Percentiles rank a stretch among this genome's conserved stretches.
Evolutionary conservation across 2,888 invertebrate species (phyloP).

Genomic region (Epirrhoe tristata): DNA sequence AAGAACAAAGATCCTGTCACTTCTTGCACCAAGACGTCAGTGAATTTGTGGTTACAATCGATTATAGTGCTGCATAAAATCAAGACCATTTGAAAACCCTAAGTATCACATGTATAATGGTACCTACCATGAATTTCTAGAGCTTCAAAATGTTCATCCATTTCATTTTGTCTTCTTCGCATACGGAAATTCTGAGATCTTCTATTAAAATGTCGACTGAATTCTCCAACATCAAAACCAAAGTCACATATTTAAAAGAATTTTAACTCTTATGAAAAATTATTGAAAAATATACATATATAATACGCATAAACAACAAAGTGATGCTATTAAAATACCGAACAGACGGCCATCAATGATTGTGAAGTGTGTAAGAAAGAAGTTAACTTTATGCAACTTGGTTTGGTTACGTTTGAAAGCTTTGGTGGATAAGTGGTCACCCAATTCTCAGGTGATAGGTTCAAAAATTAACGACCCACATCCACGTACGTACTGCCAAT

Average conservation of each 20-base stretch:
- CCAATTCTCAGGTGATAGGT: too few relatives aligned
- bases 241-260: conserved; percentile 17
- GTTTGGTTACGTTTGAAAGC: conserved; percentile 7
- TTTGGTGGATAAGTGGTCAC: too few relatives aligned
- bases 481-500: not conserved
- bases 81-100: too few relatives aligned
- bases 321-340: conserved; percentile 31
- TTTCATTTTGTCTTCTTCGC: too few relatives aligned
- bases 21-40: conserved; percentile 15
- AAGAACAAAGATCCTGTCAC: conserved; percentile 24
- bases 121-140: too few relatives aligned
- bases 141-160: too few relatives aligned
- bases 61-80: too few relatives aligned
- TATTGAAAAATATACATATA: conserved; percentile 24
- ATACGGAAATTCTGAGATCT: too few relatives aligned
- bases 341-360: conserved; percentile 23
- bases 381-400: conserved; percentile 33
- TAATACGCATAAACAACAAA: conserved; percentile 28
- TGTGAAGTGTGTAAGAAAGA: conserved; percentile 28
- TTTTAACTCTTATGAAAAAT: conserved; percentile 22
- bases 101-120: too few relatives aligned
- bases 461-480: too few relatives aligned
- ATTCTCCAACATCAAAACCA: conserved; percentile 21
- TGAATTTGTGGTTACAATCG: too few relatives aligned
- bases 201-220: conserved; percentile 1